Conservation (phyloP, 2,888 invertebrate species). For the Leucophenga montana region DNA sequence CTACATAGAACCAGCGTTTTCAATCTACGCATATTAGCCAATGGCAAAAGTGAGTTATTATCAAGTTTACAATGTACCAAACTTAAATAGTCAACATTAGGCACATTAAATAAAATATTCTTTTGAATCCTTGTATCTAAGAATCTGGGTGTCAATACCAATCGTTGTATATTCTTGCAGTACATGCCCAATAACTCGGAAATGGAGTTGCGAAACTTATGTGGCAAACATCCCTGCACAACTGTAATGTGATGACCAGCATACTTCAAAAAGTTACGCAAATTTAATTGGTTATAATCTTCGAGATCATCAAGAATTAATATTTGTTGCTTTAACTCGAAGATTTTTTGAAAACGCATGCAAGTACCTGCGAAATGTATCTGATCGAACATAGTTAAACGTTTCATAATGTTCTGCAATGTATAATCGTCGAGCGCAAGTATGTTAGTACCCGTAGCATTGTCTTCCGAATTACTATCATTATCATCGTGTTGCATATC, state of each 20-base stretch:
- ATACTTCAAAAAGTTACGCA: slow-evolving; percentile 49
- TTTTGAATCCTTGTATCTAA: slow-evolving; percentile 29
- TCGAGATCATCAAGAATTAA: slow-evolving; percentile 31
- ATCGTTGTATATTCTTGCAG: slow-evolving; percentile 35
- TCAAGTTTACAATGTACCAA: not conserved
- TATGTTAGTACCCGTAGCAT: not conserved
- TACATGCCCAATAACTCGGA: slow-evolving; percentile 32
- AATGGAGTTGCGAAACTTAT: slow-evolving; percentile 26
- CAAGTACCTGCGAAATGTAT: slow-evolving; percentile 53
- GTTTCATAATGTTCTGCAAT: slow-evolving; percentile 42
- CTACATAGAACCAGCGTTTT: slow-evolving; percentile 26
- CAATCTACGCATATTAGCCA: slow-evolving; percentile 35
- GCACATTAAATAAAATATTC: not conserved
- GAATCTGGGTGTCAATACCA: slow-evolving; percentile 36
- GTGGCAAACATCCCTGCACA: slow-evolving; percentile 37
- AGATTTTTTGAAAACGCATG: slow-evolving; percentile 46
- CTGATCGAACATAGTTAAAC: slow-evolving; percentile 45
- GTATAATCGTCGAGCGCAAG: slow-evolving; percentile 49
- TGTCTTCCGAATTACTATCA: not conserved
- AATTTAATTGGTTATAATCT: slow-evolving; percentile 48
- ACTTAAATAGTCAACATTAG: slow-evolving; percentile 2
- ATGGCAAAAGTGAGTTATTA: slow-evolving; percentile 21
- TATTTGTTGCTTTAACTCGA: slow-evolving; percentile 29
- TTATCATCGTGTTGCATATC: not conserved
- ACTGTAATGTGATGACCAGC: slow-evolving; percentile 38